phyloP scores from a whole-genome alignment of 1,140 invertebrate species.

The Penaeus japonicus region DNA sequence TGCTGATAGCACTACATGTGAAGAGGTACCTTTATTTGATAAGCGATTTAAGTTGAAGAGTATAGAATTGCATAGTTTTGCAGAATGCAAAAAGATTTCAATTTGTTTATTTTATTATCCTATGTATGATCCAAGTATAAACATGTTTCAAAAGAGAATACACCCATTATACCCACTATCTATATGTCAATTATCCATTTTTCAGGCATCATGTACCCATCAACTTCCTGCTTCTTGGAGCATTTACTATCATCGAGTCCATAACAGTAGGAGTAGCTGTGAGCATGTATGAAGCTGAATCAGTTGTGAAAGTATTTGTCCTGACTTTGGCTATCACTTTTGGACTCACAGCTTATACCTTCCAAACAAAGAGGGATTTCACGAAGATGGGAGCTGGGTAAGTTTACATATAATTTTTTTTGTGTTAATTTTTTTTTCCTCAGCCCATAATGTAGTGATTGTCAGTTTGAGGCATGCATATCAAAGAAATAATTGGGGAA shows the following conservation, averaged over 20 bases:
- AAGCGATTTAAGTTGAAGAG: background rate
- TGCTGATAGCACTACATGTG: conserved; percentile 60
- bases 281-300: conserved; percentile 74
- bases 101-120: background rate
- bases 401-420: background rate
- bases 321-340: conserved; percentile 77
- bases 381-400: conserved; percentile 74
- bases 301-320: conserved; percentile 79
- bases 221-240: conserved; percentile 60
- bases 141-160: background rate
- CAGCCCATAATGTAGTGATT: no score
- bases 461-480: no score
- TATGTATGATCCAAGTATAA: no score
- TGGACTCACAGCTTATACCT: conserved; percentile 78
- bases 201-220: conserved; percentile 59
- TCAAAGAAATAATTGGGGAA: no score
- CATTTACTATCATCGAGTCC: conserved; percentile 73
- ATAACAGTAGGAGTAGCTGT: conserved; percentile 78
- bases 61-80: background rate
- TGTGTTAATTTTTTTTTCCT: no score
- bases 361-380: conserved; percentile 84
- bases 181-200: background rate
- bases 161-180: background rate
- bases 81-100: background rate
- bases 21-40: conserved; percentile 54